phyloP scores from a whole-genome alignment of 2,797 vertebrate genomes.

The Valencia hispanica region DNA sequence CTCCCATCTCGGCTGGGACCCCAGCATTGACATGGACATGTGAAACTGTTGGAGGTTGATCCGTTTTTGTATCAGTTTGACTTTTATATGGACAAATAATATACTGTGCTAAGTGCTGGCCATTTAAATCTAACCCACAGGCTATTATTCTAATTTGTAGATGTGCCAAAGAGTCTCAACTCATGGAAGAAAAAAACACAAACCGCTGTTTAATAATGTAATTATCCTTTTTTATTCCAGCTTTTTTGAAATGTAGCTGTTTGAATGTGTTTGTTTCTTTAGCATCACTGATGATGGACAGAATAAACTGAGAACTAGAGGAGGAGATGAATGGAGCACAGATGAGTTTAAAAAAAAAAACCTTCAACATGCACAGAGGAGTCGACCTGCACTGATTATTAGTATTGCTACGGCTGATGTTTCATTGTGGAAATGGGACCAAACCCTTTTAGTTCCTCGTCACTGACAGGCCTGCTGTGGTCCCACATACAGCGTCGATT shows the following conservation, averaged over 20 bases:
- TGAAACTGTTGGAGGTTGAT: constrained; percentile 5
- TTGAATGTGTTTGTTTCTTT: constrained; percentile 36
- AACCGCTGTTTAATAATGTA: constrained; percentile 64
- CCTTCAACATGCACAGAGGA: constrained; percentile 29
- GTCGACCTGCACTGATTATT: constrained; percentile 25
- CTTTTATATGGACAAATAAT: background rate
- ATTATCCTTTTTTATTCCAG: constrained; percentile 78
- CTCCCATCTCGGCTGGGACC: constrained; percentile 42
- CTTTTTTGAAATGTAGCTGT: constrained; percentile 51
- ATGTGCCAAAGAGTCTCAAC: background rate
- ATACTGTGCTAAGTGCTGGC: background rate
- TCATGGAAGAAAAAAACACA: constrained; percentile 39
- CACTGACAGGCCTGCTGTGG: constrained; percentile 43
- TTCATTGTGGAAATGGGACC: constrained; percentile 41
- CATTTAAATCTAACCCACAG: background rate
- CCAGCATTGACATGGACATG: background rate
- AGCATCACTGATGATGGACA: constrained; percentile 40
- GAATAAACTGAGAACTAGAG: constrained; percentile 35
- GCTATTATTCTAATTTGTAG: background rate
- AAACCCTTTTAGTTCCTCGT: constrained; percentile 32
- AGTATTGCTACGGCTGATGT: constrained; percentile 31
- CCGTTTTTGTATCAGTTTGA: background rate
- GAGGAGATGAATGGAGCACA: constrained; percentile 55
- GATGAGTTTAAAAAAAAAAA: constrained; percentile 30
- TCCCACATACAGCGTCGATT: constrained; percentile 50